Evolutionary conservation across 2,113 vertebrate genomes (phyloP).

Genomic region (Nicator chloris): DNA sequence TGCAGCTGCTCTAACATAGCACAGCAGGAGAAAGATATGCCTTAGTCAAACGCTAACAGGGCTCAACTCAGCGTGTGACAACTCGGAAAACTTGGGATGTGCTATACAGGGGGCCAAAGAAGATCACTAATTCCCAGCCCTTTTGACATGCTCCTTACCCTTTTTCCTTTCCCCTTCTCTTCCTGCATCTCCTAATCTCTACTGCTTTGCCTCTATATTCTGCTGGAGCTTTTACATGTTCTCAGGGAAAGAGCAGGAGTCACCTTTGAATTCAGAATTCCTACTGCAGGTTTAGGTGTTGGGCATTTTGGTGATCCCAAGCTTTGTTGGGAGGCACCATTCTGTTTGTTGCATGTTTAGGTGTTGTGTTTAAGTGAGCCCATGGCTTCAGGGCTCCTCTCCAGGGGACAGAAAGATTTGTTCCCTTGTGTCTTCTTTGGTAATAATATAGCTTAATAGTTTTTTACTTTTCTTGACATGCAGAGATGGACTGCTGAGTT

Average conservation of each 20-base stretch:
- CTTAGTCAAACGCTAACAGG: neutral
- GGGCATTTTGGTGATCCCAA: neutral
- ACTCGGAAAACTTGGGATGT: neutral
- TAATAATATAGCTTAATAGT: neutral
- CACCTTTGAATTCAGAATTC: neutral
- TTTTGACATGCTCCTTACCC: neutral
- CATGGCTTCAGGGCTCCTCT: neutral
- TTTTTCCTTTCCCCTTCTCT: neutral
- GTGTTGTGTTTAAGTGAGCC: neutral
- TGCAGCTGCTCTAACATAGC: conserved; percentile 47
- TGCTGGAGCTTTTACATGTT: neutral
- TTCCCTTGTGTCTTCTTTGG: neutral
- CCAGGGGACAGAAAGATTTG: neutral
- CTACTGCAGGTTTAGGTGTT: neutral
- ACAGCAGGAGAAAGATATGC: conserved; percentile 17
- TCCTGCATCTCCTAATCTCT: neutral
- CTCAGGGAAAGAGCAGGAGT: neutral
- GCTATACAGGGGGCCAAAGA: neutral
- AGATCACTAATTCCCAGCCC: neutral
- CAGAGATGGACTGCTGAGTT: neutral
- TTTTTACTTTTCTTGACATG: neutral
- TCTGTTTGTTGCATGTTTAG: neutral
- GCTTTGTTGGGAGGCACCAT: neutral
- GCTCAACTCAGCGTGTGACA: neutral
- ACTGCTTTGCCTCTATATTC: neutral